phyloP scores from a whole-genome alignment of 2,888 invertebrate genomes.

The Portevinia maculata region DNA sequence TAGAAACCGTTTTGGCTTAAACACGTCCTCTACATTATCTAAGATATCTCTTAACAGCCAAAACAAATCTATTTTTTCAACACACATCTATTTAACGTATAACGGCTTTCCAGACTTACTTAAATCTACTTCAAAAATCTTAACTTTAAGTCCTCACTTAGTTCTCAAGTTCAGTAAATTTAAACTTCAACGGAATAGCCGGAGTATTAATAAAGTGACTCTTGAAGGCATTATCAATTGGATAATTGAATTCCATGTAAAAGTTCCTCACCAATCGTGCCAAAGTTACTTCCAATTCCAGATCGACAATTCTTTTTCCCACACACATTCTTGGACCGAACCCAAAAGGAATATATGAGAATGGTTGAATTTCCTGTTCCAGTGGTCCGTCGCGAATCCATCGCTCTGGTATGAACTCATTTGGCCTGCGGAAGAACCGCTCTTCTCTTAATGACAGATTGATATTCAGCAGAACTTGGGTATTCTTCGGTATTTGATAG shows the following conservation, averaged over 20 bases:
- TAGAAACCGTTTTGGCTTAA: too few species aligned
- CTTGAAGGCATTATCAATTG: constrained; percentile 75
- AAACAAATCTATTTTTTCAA: too few species aligned
- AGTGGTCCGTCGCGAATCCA: constrained; percentile 84
- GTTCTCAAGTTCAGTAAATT: constrained; percentile 75
- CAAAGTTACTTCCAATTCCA: constrained; percentile 85
- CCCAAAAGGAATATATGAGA: constrained; percentile 85
- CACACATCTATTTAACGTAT: too few species aligned
- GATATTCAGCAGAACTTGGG: constrained; percentile 88
- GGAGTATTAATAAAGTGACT: constrained; percentile 77
- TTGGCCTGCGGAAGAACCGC: constrained; percentile 85
- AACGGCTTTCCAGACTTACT: too few species aligned
- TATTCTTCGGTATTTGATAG: constrained; percentile 85
- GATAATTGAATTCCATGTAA: constrained; percentile 75
- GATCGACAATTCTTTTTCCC: constrained; percentile 87
- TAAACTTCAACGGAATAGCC: constrained; percentile 79
- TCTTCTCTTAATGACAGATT: constrained; percentile 86
- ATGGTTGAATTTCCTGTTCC: constrained; percentile 50
- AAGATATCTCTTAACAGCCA: too few species aligned
- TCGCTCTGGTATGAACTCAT: constrained; percentile 88
- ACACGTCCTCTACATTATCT: too few species aligned
- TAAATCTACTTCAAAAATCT: too few species aligned
- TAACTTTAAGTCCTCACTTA: too few species aligned
- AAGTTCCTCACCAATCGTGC: constrained; percentile 78
- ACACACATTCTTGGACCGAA: constrained; percentile 87